Percentiles rank a stretch among this genome's conserved stretches.
phyloP scores from a whole-genome alignment of 2,888 invertebrate species.

The Eupithecia subfuscata region DNA sequence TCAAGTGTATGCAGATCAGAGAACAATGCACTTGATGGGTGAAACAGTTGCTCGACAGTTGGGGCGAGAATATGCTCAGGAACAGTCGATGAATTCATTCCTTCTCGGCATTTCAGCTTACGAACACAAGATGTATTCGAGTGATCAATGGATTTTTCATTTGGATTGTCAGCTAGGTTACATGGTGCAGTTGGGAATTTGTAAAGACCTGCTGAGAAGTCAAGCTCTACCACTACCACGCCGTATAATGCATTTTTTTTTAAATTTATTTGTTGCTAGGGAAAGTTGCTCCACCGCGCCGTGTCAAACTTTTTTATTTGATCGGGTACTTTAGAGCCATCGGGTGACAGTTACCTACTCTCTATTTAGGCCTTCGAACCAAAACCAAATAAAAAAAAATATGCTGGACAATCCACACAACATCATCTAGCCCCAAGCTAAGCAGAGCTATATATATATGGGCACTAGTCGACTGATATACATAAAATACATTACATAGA shows the following conservation, averaged over 20 bases:
- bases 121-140: neutral
- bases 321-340: neutral
- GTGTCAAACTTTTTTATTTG: neutral
- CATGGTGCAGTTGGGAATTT: too few relatives aligned
- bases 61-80: neutral
- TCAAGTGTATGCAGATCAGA: slow-evolving; percentile 19
- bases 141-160: neutral
- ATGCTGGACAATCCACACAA: too few relatives aligned
- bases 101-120: neutral
- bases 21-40: slow-evolving; percentile 15
- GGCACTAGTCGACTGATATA: too few relatives aligned
- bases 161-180: neutral
- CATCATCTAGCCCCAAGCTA: too few relatives aligned
- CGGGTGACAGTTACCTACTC: neutral
- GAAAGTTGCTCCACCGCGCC: neutral
- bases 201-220: too few relatives aligned
- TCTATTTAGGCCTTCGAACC: neutral
- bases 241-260: neutral
- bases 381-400: too few relatives aligned
- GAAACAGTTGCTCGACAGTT: neutral
- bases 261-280: neutral
- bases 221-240: neutral
- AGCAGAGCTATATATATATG: too few relatives aligned
- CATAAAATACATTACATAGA: too few relatives aligned
- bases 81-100: neutral